phyloP scores from a whole-genome alignment of 2,888 invertebrate genomes.

The Ennomos erosarius region DNA sequence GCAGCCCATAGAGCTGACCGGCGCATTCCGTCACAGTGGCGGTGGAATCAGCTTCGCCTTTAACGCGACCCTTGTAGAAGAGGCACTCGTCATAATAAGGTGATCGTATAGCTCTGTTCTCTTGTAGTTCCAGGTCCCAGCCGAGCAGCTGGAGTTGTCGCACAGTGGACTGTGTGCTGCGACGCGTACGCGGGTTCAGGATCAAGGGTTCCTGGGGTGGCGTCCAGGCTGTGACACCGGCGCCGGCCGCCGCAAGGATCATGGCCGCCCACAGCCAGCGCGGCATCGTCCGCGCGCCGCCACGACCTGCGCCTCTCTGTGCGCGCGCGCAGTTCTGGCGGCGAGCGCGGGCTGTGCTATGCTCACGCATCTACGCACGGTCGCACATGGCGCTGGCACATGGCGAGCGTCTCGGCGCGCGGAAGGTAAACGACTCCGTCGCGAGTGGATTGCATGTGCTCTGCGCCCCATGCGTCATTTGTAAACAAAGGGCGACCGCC shows the following conservation, averaged over 20 bases:
- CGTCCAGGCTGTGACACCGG: slow-evolving; percentile 55
- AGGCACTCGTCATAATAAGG: slow-evolving; percentile 75
- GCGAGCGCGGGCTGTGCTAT: slow-evolving; percentile 63
- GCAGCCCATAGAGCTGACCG: slow-evolving; percentile 81
- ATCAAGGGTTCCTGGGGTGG: slow-evolving; percentile 53
- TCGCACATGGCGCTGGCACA: slow-evolving; percentile 45
- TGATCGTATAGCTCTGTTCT: slow-evolving; percentile 74
- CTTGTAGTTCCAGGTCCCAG: slow-evolving; percentile 73
- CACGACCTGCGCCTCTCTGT: slow-evolving; percentile 72
- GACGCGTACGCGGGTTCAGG: slow-evolving; percentile 51
- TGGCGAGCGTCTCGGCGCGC: slow-evolving; percentile 79
- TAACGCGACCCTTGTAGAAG: slow-evolving; percentile 73
- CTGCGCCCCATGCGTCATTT: slow-evolving; percentile 78
- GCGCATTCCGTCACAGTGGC: slow-evolving; percentile 83
- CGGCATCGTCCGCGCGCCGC: slow-evolving; percentile 79
- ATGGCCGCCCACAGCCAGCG: slow-evolving; percentile 74
- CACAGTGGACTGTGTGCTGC: slow-evolving; percentile 48
- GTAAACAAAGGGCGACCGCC: slow-evolving; percentile 82
- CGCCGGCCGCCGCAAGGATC: slow-evolving; percentile 60
- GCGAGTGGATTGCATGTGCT: slow-evolving; percentile 77
- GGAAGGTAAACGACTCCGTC: slow-evolving; percentile 83
- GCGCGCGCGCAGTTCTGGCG: slow-evolving; percentile 50
- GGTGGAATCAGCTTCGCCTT: slow-evolving; percentile 68
- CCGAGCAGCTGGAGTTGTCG: slow-evolving; percentile 69
- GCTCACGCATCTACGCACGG: slow-evolving; percentile 76